Evolutionary conservation across 1,140 invertebrate genomes (phyloP).

Genomic region (Metopolophium dirhodum): DNA sequence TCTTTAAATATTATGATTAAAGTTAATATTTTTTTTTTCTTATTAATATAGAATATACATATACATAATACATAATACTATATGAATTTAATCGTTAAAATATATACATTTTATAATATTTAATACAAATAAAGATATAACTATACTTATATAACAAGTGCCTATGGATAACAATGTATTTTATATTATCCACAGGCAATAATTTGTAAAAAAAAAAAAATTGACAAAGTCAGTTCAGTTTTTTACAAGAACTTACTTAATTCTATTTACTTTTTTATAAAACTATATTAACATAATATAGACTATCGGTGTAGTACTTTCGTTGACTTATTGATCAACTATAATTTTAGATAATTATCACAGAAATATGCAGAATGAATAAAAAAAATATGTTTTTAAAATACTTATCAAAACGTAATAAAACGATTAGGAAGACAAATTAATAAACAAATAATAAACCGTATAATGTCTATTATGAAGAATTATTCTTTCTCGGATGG

Average conservation of each 20-base stretch:
- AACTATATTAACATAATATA: constrained; percentile 45
- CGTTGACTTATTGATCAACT: constrained; percentile 8
- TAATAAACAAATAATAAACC: background rate
- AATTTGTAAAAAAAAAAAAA: constrained; percentile 48
- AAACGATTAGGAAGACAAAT: constrained; percentile 52
- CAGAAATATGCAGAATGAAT: constrained; percentile 24
- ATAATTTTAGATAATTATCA: constrained; percentile 36
- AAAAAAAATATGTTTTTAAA: constrained; percentile 12
- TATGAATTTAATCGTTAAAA: background rate
- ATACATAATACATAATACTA: background rate
- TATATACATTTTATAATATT: constrained; percentile 36
- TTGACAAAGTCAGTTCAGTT: background rate
- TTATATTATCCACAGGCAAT: constrained; percentile 39
- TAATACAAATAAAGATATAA: background rate
- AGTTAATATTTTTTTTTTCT: constrained; percentile 6
- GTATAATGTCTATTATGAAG: background rate
- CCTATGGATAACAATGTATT: background rate
- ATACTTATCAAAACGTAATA: constrained; percentile 29
- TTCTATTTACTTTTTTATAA: background rate
- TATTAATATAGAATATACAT: background rate
- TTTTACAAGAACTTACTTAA: constrained; percentile 10
- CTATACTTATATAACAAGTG: constrained; percentile 23
- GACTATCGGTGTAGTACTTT: background rate
- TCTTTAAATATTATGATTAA: constrained; percentile 14
- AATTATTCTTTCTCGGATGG: constrained; percentile 30